phyloP scores from a whole-genome alignment of 2,113 vertebrate species.

The Crotalus tigris region DNA sequence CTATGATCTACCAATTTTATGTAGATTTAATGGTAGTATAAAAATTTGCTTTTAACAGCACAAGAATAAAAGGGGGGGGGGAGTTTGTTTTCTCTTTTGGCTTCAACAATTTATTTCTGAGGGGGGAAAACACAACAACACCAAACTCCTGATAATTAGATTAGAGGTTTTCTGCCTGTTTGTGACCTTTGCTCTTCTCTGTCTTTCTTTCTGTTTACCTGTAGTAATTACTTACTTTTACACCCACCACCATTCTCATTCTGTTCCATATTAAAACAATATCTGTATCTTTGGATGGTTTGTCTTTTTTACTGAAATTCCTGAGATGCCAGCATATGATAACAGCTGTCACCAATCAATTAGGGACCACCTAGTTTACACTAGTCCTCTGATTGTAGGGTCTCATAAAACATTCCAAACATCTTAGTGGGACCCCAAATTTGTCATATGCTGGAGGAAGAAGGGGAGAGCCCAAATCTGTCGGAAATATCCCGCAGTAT shows the following conservation, averaged over 20 bases:
- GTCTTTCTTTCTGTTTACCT: neutral
- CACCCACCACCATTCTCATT: neutral
- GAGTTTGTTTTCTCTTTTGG: neutral
- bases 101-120: neutral
- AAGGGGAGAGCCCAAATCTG: conserved; percentile 12
- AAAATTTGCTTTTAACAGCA: neutral
- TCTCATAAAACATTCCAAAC: conserved; percentile 9
- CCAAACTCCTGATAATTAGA: neutral
- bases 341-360: conserved; percentile 51
- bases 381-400: conserved; percentile 37
- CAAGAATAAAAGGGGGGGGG: no score
- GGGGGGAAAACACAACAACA: neutral
- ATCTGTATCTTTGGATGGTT: neutral
- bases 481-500: neutral
- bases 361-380: conserved; percentile 15
- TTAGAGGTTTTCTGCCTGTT: neutral
- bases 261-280: conserved; percentile 1
- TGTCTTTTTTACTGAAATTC: conserved; percentile 22
- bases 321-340: conserved; percentile 52
- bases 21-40: neutral
- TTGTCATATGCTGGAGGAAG: neutral
- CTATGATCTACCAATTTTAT: neutral
- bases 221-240: neutral
- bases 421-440: conserved; percentile 6
- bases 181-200: neutral